Percentiles rank a stretch among this genome's conserved stretches.
These are phyloP conservation scores for Drosophila aldrichi DNA, from an alignment of 2,888 invertebrate genomes.

Conservation along the genomic window DNA sequence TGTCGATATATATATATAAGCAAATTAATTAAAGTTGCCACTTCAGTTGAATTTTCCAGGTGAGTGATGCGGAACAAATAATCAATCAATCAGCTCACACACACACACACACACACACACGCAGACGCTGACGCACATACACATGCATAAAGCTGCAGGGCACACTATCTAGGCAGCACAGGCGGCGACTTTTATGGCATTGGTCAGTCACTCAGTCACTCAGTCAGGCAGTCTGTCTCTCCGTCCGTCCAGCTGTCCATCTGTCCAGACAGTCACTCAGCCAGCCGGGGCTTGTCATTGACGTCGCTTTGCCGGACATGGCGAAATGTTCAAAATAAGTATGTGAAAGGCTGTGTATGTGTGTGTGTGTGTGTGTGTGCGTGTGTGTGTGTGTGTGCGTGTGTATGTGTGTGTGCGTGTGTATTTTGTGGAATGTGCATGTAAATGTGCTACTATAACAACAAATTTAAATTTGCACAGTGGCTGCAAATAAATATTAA, in stretches of 20 bases:
- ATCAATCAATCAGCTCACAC: conserved; percentile 84
- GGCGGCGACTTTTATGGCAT: conserved; percentile 63
- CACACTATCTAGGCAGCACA: conserved; percentile 72
- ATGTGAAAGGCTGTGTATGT: conserved; percentile 43
- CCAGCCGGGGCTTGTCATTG: conserved; percentile 72
- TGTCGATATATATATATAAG: conserved; percentile 56
- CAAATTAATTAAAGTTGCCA: conserved; percentile 83
- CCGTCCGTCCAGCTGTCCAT: conserved; percentile 22
- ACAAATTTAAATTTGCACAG: conserved; percentile 51
- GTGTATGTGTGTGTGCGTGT: too few species aligned
- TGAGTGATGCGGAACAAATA: conserved; percentile 85
- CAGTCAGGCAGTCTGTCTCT: conserved; percentile 38
- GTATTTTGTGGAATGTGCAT: conserved; percentile 53
- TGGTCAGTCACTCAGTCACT: conserved; percentile 46
- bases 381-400: conserved; percentile 17
- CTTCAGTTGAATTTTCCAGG: conserved; percentile 85
- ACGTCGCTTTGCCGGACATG: conserved; percentile 71
- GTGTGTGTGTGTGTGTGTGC: conserved; percentile 18
- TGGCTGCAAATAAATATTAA: conserved; percentile 24
- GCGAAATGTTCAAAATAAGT: conserved; percentile 76
- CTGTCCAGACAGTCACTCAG: conserved; percentile 55
- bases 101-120: conserved; percentile 28
- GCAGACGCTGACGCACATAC: conserved; percentile 11
- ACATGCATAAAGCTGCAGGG: conserved; percentile 60
- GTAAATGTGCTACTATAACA: conserved; percentile 63